These are phyloP conservation scores for Myiagra hebetior DNA, from an alignment of 2,113 vertebrate species.

Conservation along the genomic window DNA sequence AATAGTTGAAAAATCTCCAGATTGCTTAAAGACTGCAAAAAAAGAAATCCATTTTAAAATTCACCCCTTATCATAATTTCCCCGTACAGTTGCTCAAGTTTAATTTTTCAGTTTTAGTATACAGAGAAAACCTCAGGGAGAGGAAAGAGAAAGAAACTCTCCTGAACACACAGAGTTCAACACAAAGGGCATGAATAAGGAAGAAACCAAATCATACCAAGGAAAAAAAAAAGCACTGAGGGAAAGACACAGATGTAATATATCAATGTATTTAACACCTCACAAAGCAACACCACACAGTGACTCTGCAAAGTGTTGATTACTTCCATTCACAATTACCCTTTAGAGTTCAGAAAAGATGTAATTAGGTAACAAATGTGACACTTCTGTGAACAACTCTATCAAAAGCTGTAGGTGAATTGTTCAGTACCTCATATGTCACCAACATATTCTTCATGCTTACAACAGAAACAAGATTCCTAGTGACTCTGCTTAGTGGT, in stretches of 20 bases:
- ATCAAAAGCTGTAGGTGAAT: not conserved
- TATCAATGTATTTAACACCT: not conserved
- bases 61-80: not conserved
- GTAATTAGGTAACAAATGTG: not conserved
- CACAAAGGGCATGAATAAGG: not conserved
- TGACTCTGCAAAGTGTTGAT: not conserved
- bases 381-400: not conserved
- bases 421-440: not conserved
- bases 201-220: not conserved
- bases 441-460: not conserved
- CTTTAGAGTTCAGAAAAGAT: not conserved
- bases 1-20: not conserved
- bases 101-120: not conserved
- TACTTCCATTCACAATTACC: not conserved
- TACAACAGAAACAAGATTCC: not conserved
- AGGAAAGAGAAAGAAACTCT: not conserved
- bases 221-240: not conserved
- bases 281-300: not conserved
- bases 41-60: not conserved
- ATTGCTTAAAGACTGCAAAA: not conserved
- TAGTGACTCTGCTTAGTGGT: not conserved
- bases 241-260: not conserved
- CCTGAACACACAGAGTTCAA: not conserved
- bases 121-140: not conserved
- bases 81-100: not conserved